phyloP scores from a whole-genome alignment of 2,888 invertebrate species.

The Archaeoteleia sp. region DNA sequence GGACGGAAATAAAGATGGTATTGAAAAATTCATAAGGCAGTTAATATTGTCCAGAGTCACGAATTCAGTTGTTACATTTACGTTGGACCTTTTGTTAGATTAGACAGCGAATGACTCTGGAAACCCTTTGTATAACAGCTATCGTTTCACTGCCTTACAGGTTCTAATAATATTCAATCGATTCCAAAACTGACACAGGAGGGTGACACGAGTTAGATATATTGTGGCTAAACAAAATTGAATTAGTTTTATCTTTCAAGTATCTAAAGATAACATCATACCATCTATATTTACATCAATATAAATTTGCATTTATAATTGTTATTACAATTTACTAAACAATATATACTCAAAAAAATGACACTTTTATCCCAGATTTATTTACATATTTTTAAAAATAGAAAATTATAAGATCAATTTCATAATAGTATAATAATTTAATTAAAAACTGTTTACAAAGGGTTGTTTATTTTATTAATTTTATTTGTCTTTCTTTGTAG shows the following conservation, averaged over 20 bases:
- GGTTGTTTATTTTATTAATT: too few relatives aligned
- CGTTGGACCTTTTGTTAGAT: constrained; percentile 4
- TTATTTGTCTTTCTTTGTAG: too few relatives aligned
- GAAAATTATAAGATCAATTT: too few relatives aligned
- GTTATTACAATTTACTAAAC: too few relatives aligned
- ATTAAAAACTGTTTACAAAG: too few relatives aligned
- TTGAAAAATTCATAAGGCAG: constrained; percentile 12
- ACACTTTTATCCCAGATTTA: too few relatives aligned
- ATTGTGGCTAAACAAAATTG: constrained; percentile 1
- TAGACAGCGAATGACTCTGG: constrained; percentile 9
- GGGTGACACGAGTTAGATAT: constrained; percentile 9
- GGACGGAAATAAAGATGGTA: constrained; percentile 6
- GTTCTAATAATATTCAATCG: constrained; percentile 41
- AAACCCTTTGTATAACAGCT: constrained; percentile 13
- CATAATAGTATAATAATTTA: too few relatives aligned
- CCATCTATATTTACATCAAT: too few relatives aligned
- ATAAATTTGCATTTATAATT: too few relatives aligned
- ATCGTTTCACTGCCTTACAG: constrained; percentile 12
- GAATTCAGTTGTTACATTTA: not conserved
- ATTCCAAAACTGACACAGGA: constrained; percentile 12
- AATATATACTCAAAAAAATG: too few relatives aligned
- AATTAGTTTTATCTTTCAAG: constrained; percentile 13
- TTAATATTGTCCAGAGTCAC: constrained; percentile 5
- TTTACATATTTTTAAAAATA: too few relatives aligned
- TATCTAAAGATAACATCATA: constrained; percentile 12